A percentile compares a stretch with the other conserved stretches of the same genome.
phyloP scores from a whole-genome alignment of 2,888 invertebrate genomes.

The Tiphia femorata region DNA sequence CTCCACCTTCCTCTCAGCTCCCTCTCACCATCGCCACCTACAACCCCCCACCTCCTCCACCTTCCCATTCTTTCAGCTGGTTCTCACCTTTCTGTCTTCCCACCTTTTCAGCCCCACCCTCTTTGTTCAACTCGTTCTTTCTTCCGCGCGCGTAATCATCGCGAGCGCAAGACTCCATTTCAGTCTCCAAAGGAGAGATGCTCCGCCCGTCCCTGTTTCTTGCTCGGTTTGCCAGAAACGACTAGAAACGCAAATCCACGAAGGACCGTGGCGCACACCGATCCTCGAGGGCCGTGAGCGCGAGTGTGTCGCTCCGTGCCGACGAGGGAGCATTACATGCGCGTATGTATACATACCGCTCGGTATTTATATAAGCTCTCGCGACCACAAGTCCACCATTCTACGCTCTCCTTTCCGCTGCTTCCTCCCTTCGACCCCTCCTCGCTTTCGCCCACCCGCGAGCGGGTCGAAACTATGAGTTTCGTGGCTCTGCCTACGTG shows the following conservation, averaged over 20 bases:
- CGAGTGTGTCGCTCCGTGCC: too few species aligned
- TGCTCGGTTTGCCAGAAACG: constrained; percentile 53
- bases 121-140: constrained; percentile 47
- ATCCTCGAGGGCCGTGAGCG: too few species aligned
- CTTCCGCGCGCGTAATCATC: constrained; percentile 56
- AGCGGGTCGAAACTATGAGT: not conserved
- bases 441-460: not conserved
- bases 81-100: too few species aligned
- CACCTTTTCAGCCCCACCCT: constrained; percentile 4
- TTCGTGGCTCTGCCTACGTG: too few species aligned
- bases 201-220: constrained; percentile 38
- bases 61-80: too few species aligned
- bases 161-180: constrained; percentile 58
- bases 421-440: too few species aligned
- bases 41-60: too few species aligned
- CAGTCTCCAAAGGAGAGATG: constrained; percentile 34
- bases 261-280: too few species aligned
- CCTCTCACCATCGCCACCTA: not conserved
- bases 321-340: too few species aligned
- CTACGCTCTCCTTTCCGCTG: not conserved
- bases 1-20: not conserved
- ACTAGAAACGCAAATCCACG: constrained; percentile 33
- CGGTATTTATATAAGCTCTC: too few species aligned
- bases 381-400: too few species aligned
- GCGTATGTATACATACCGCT: too few species aligned